phyloP scores from a whole-genome alignment of 2,113 vertebrate species.

The Aegotheles bennettii region DNA sequence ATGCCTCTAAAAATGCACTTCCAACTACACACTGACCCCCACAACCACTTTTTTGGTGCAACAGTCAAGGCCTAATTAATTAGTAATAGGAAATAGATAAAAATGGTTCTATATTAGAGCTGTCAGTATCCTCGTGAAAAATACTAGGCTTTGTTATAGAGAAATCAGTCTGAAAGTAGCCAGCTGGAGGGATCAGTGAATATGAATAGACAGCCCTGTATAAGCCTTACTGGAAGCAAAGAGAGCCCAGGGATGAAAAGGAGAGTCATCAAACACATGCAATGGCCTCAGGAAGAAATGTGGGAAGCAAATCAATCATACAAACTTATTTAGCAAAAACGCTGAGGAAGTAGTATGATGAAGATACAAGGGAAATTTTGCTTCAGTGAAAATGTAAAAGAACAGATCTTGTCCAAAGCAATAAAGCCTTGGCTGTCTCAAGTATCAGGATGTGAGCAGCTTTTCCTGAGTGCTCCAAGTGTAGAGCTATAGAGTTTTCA shows the following conservation, averaged over 20 bases:
- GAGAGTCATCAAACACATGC: not conserved
- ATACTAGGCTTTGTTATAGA: not conserved
- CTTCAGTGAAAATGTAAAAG: not conserved
- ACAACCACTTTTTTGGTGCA: not conserved
- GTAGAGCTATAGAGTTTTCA: not conserved
- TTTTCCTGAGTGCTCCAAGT: not conserved
- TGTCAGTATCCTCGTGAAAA: not conserved
- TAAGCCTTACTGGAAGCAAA: not conserved
- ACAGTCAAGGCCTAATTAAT: not conserved
- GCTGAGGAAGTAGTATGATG: not conserved
- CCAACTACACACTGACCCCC: not conserved
- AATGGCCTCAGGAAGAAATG: not conserved
- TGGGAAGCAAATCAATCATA: not conserved
- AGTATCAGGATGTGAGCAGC: accelerated
- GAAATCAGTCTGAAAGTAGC: not conserved
- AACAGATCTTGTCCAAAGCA: not conserved
- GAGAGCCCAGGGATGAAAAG: not conserved
- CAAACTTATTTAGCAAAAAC: not conserved
- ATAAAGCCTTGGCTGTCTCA: too few relatives aligned
- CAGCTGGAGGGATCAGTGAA: not conserved
- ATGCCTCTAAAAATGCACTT: not conserved
- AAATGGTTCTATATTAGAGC: not conserved
- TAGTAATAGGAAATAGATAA: not conserved
- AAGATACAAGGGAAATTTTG: not conserved
- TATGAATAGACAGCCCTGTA: not conserved